These are phyloP conservation scores for Lutraria lutraria DNA, from an alignment of 2,888 invertebrate genomes.

Conservation along the genomic window DNA sequence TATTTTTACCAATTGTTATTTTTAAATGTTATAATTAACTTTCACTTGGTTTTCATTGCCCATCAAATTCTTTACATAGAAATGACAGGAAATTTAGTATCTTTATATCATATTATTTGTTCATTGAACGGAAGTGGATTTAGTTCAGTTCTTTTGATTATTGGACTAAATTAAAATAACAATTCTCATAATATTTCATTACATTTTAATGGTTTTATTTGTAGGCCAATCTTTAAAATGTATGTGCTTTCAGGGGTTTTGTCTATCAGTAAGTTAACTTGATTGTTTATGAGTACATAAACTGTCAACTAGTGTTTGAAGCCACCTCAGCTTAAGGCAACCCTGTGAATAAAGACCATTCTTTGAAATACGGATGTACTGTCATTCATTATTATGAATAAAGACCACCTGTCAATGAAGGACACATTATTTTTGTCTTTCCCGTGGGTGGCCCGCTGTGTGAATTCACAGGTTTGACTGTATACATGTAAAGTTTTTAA, in stretches of 20 bases:
- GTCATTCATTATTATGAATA: too few species aligned
- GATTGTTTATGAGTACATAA: too few species aligned
- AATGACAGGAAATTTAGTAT: not conserved
- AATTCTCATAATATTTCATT: slow-evolving; percentile 8
- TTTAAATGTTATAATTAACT: not conserved
- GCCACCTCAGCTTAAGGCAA: too few species aligned
- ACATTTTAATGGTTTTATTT: not conserved
- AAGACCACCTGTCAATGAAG: too few species aligned
- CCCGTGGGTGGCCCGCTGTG: too few species aligned
- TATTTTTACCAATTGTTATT: not conserved
- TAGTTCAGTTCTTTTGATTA: not conserved
- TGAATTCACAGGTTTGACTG: too few species aligned
- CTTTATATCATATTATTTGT: not conserved
- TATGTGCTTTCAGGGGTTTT: not conserved
- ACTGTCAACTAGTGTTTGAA: too few species aligned
- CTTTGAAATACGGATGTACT: too few species aligned
- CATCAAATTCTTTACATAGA: not conserved
- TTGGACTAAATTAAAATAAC: not conserved
- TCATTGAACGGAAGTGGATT: not conserved
- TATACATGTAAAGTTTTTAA: too few species aligned
- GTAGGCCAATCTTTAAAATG: not conserved
- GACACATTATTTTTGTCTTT: too few species aligned
- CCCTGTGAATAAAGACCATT: too few species aligned
- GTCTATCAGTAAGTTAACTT: too few species aligned
- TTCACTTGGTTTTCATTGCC: not conserved